Evolutionary conservation across 2,113 vertebrate genomes (phyloP), one percentile per base, ranked within the genome.

Genomic region (Panthera uncia): DNA sequence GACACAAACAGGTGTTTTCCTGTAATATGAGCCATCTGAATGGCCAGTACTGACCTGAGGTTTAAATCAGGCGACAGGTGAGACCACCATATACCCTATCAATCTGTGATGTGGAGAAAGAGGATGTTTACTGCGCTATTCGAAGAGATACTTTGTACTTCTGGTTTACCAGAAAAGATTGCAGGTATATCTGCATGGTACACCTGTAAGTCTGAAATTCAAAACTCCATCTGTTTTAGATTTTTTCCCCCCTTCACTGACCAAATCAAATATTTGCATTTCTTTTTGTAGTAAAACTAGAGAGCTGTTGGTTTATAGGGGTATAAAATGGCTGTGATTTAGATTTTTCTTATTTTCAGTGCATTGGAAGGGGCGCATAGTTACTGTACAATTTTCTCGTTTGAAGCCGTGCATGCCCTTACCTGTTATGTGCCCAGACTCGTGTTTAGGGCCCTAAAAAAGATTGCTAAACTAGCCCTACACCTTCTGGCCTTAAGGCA

Each of bases 11-110:
- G 2, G 2, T 80, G 27, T 52, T 68, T 16, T 61, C 21, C 36
- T 48, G 4, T 50, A 48, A 36, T 41, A 1, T 36, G 36, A 78
- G 21, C 33, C n/a, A 8, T 50, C 31, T 12, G 78, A 25, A 21
- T 55, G 73, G 61, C 33, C 33, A 27, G 4, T 25, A 8, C 31
- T 55, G 12, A 45, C 25, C 36, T 36, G 65, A 57, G 50, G 9
- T 25, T 14, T 48, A 57, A 79, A 25, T 23, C 31, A 21, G 61
- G 27, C 41, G 19, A 91, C 41, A 41, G 69, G n/a, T 55, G 15
- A 63, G 57, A 52, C 5, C 23, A 2, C 69, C 25, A 1, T 0
- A 0, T 9, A 15, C 16, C 61, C 52, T 63, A 4, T 23, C 4
- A 5, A 0, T 52, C 50, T 31, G 1, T 23, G 12, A 18, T 4